Base-by-base conservation (phyloP, 2,113 vertebrate genomes). In the Oryzias woworae region DNA sequence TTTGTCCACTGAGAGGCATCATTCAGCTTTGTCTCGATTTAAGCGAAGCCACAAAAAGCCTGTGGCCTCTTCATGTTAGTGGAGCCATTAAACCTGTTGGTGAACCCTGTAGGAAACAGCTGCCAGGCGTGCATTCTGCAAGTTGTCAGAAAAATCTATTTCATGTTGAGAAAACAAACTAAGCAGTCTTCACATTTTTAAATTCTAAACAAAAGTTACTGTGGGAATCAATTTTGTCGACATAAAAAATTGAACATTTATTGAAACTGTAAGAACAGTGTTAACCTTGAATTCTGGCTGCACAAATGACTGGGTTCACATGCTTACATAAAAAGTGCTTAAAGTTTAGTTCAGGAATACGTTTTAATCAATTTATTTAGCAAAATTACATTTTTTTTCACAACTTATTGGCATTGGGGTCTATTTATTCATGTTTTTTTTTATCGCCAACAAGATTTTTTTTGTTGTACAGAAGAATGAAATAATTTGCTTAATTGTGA, bases 1-100 rank as follows among this genome's bases (percentile, higher is more conserved):
- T 45, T 1, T 24, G 15, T 66, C 90, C 91, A 90, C 89, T 71
- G 1, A 78, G 89, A 50, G 90, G 88, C 87, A 59, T 58, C 50
- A 3, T 83, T 69, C 20, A 43, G 53, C 76, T 63, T 58, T 58
- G 53, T 77, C 1, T 47, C 15, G n/a, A 16, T 24, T 47, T 26
- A 55, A 61, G 20, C 46, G 10, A 53, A 66, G 42, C 50, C 31
- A 70, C 44, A 49, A 48, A 14, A 20, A 57, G 52, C 44, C 4
- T 48, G 48, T 18, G 22, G 2, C 13, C 24, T 43, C 14, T 23
- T 4, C 8, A 23, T 56, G 28, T 66, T 7, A 50, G 17, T 54
- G 24, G 53, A 48, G 18, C 54, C 62, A 59, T 53, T 63, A 86
- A 81, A 80, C 67, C 42, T 56, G 36, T 17, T 17, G 1, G 3